Base-by-base conservation (phyloP, 2,797 vertebrate species). In the Acanthornis magna region DNA sequence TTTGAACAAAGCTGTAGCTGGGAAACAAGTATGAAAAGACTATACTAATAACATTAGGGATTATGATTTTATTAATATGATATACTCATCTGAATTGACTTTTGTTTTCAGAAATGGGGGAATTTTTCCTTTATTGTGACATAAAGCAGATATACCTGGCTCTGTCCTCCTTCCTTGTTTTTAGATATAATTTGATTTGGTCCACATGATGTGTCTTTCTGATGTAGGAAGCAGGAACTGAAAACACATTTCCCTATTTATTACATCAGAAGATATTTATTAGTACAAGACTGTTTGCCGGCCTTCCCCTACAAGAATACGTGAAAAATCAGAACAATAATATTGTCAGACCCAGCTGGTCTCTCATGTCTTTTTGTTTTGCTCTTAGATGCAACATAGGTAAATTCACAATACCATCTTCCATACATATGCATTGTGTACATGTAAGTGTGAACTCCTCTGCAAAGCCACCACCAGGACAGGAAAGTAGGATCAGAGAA, bases 341-440 rank as follows among this genome's bases (percentile, higher is more conserved):
- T 20, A 67, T 16, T 38, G 12, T 26, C 29, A 67, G 48, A 60
- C 9, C 11, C 32, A 67, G 9, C 2, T 60, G 9, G 23, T 40
- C 6, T 85, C 19, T 80, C 14, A 3, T 23, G 48, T 25, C 26
- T 22, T 92, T 85, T 36, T 14, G 55, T 74, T 91, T 55, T 40
- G 47, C 17, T 57, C 30, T 72, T 36, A 58, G 53, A n/a, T 45
- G 11, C 27, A 81, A 30, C 36, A 48, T 0, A 36, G 23, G 42
- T 21, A 51, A 88, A 58, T 42, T n/a, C 34, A 57, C 18, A 78
- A 47, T 86, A 16, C 10, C 18, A 9, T 42, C 42, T 65, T 61
- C 20, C 34, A 16, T 0, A 0, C 3, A 15, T 8, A 10, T 6
- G 22, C 4, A 5, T 29, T 36, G 12, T 25, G 11, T 48, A 25